phyloP scores from a whole-genome alignment of 2,888 invertebrate genomes.

The Eurytoma californica region DNA sequence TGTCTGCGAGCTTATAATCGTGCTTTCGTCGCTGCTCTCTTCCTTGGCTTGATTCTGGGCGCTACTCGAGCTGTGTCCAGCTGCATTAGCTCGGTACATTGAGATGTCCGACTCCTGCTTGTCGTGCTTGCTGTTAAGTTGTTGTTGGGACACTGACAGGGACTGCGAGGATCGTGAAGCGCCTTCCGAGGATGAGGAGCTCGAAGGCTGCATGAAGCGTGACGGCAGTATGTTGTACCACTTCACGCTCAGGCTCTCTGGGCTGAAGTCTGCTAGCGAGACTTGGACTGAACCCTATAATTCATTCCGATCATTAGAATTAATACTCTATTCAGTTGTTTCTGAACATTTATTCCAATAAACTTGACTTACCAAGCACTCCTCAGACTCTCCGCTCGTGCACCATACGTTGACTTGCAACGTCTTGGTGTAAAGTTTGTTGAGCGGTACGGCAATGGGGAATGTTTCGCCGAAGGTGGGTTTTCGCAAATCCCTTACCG shows the following conservation, averaged over 20 bases:
- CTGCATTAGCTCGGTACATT: conserved; percentile 67
- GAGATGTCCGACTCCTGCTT: conserved; percentile 78
- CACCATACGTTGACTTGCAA: conserved; percentile 93
- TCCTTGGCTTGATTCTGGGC: conserved; percentile 79
- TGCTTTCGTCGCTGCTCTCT: conserved; percentile 97
- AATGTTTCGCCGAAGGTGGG: conserved; percentile 88
- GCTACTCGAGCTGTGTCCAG: conserved; percentile 48
- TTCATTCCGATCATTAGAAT: conserved; percentile 1
- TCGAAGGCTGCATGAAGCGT: conserved; percentile 82
- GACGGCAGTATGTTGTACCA: conserved; percentile 97
- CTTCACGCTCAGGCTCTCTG: conserved; percentile 86
- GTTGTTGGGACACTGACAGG: conserved; percentile 55
- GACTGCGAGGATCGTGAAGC: conserved; percentile 59
- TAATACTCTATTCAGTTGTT: background rate
- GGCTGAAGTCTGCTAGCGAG: conserved; percentile 94
- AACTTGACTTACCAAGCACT: conserved; percentile 86
- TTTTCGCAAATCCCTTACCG: conserved; percentile 83
- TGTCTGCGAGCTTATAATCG: conserved; percentile 96
- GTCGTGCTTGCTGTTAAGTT: conserved; percentile 67
- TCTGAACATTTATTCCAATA: background rate
- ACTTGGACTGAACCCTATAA: conserved; percentile 95
- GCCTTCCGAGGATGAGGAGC: conserved; percentile 59
- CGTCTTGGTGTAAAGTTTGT: conserved; percentile 90
- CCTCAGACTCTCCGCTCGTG: conserved; percentile 82
- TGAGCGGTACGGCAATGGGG: conserved; percentile 84